Evolutionary conservation across 2,888 invertebrate species (phyloP).

Genomic region (Sphecodes monilicornis): DNA sequence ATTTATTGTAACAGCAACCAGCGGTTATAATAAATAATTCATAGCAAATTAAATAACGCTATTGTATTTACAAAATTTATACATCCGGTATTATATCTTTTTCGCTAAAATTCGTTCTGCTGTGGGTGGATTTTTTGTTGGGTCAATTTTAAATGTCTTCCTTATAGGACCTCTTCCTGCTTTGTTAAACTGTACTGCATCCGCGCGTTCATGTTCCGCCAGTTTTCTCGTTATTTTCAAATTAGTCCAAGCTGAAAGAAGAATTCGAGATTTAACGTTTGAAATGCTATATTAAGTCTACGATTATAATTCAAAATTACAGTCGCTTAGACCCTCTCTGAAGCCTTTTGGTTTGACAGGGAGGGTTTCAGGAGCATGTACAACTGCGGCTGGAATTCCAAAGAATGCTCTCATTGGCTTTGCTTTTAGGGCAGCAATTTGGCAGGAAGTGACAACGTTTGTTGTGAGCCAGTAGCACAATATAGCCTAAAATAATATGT

Average conservation of each 20-base stretch:
- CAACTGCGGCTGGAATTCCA: slow-evolving; percentile 88
- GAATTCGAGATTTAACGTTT: background rate
- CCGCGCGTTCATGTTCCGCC: slow-evolving; percentile 90
- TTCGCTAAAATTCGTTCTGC: slow-evolving; percentile 85
- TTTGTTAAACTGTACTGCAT: slow-evolving; percentile 91
- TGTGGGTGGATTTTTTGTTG: slow-evolving; percentile 86
- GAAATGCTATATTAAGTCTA: background rate
- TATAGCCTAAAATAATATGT: slow-evolving; percentile 87
- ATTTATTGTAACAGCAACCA: slow-evolving; percentile 21
- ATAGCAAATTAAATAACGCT: slow-evolving; percentile 24
- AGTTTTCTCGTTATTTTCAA: slow-evolving; percentile 92
- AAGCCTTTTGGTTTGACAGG: slow-evolving; percentile 79
- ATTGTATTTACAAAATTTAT: slow-evolving; percentile 30
- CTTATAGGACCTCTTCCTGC: slow-evolving; percentile 94
- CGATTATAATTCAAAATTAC: slow-evolving; percentile 36
- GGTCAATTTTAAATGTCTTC: slow-evolving; percentile 95
- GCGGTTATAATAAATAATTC: background rate
- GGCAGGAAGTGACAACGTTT: slow-evolving; percentile 93
- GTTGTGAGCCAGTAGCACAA: slow-evolving; percentile 95
- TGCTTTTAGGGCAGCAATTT: slow-evolving; percentile 91
- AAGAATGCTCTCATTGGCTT: slow-evolving; percentile 91
- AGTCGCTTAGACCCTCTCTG: slow-evolving; percentile 22
- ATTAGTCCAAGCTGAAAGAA: slow-evolving; percentile 90
- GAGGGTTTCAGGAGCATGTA: slow-evolving; percentile 85
- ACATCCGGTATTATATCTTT: slow-evolving; percentile 82